Base-by-base conservation (phyloP, 1,140 invertebrate species). In the Rhysida immarginata region DNA sequence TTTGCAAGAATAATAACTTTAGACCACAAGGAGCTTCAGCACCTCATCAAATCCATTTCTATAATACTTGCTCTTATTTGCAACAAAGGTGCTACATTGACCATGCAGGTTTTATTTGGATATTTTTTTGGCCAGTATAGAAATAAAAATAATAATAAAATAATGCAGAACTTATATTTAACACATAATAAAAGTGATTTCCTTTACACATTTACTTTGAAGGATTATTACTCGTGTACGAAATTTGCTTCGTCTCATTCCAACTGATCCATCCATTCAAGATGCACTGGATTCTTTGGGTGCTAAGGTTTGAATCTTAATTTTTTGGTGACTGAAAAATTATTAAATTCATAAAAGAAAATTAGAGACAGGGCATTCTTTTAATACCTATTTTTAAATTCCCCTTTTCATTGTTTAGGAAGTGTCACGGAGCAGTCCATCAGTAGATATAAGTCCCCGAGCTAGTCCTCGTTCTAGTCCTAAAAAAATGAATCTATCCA, bases 171-270 rank as follows among this genome's bases (percentile, higher is more conserved):
- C 11, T 41, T 41, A 41, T 13, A 41, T 41, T 41, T 41, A n/a
- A 41, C 35, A n/a, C 13, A 49, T 57, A 46, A 58, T 52, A n/a
- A 11, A 41, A 41, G 11, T 50, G 46, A 58, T 35, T 14, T 53
- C 55, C 58, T 57, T 59, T n/a, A n/a, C n/a, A n/a, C n/a, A n/a
- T n/a, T 60, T 49, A 56, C 43, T 54, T 62, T 58, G 16, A 57
- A 74, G 71, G 56, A 73, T 76, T 44, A 70, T 70, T 14, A 67
- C 66, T 26, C 58, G 70, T 43, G 72, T 75, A 45, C 62, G 72
- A 23, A 71, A 68, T 53, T 63, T 77, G 25, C 61, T 77, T 45
- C 72, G 74, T 62, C 63, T 77, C 25, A 73, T 77, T 20, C 75
- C 75, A 8, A 75, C 75, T 26, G 74, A 77, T 57, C 69, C 72